Conservation (phyloP, 1,140 invertebrate genomes). For the Aradophagus sp. region DNA sequence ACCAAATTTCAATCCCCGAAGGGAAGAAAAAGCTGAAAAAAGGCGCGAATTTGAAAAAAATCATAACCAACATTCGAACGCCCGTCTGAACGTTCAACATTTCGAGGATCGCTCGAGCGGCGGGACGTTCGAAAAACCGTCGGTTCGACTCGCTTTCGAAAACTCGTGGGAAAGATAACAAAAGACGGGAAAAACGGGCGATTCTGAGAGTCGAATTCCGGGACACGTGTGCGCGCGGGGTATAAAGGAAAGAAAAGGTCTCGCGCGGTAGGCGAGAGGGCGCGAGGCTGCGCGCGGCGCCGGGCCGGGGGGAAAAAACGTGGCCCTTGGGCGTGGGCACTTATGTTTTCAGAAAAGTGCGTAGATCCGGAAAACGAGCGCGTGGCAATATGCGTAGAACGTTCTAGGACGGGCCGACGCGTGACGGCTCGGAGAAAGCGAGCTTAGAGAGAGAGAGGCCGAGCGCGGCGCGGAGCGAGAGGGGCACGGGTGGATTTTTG, state of each 20-base stretch:
- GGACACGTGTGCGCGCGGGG: constrained; percentile 46
- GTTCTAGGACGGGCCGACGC: constrained; percentile 60
- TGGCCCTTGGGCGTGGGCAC: constrained; percentile 58
- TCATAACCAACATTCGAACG: too few relatives aligned
- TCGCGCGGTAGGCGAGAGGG: neutral
- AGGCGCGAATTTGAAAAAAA: too few relatives aligned
- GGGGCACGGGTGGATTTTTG: constrained; percentile 28
- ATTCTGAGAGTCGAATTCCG: constrained; percentile 40
- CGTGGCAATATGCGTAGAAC: constrained; percentile 61
- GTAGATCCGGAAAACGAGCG: constrained; percentile 66
- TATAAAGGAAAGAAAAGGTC: constrained; percentile 25
- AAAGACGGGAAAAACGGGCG: too few relatives aligned
- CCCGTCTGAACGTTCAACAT: too few relatives aligned
- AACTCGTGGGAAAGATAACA: too few relatives aligned
- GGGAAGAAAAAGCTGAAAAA: too few relatives aligned
- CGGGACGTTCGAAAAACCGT: too few relatives aligned
- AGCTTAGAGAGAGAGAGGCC: too few relatives aligned
- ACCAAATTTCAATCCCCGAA: too few relatives aligned
- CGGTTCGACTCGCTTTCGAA: too few relatives aligned
- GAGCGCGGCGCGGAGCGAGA: too few relatives aligned
- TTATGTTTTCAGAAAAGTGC: constrained; percentile 69
- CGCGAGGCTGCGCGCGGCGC: neutral
- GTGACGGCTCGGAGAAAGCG: constrained; percentile 15
- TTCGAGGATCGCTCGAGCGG: too few relatives aligned
- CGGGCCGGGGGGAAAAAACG: constrained; percentile 15